Evolutionary conservation across 2,113 vertebrate genomes (phyloP), one percentile per base, ranked within the genome.

Genomic region (Narcine bancroftii): DNA sequence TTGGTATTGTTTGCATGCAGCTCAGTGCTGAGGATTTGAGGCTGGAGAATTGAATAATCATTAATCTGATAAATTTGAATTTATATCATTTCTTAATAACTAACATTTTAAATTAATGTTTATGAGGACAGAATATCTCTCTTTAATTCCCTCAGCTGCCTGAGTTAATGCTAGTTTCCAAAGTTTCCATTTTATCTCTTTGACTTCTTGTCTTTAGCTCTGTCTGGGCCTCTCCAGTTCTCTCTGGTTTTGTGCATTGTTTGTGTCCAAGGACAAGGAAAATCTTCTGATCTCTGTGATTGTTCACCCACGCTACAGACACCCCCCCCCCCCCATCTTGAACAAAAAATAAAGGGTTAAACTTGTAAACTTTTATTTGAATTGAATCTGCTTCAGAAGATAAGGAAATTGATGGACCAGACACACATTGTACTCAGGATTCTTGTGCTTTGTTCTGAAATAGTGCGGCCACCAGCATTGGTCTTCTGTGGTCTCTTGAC

Each of bases 311-410:
- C 53, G 53, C 53, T 87, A 53, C 53, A 87, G 60, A n/a, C 15
- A n/a, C 42, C 21, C 10, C 53, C 81, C 53, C 21, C n/a, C 81
- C 21, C 53, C 81, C 26, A 5, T n/a, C 66, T 24, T 21, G 5
- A 26, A 69, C 60, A 5, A 60, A 87, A 83, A 53, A 53, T 53
- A 83, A 83, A 87, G 60, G 81, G 81, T 87, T 87, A 87, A 87
- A 87, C 81, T 60, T 87, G 60, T 60, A 87, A 87, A 87, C 53
- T 56, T 60, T 39, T n/a, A 87, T 36, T 60, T 87, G 81, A 87
- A 87, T 56, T 87, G 53, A 87, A 87, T 60, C 53, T 39, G 81
- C 53, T 53, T 60, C 53, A 87, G 56, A 50, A 36, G 53, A 87
- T 87, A 60, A 53, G 53, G 53, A 60, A 56, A 85, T 85, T 56